These are phyloP conservation scores for Pentalonia nigronervosa DNA, from an alignment of 1,140 invertebrate genomes.

Conservation along the genomic window DNA sequence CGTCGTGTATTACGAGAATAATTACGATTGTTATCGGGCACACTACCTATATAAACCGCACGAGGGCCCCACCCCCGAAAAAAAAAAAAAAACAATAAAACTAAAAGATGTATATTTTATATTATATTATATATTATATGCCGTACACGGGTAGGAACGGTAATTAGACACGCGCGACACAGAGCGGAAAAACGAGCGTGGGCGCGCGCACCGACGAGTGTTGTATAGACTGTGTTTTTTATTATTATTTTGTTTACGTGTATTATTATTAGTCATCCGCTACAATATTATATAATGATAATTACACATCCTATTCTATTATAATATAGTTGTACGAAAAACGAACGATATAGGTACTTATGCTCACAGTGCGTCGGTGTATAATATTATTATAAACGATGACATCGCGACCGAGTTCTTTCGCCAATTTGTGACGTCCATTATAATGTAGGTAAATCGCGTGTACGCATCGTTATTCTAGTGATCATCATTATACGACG, in stretches of 20 bases:
- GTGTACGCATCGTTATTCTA: no score
- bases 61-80: background rate
- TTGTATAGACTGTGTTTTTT: background rate
- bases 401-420: no score
- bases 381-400: no score
- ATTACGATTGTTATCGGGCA: constrained; percentile 30
- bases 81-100: constrained; percentile 31
- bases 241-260: background rate
- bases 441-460: no score
- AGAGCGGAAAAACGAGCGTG: constrained; percentile 25
- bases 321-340: no score
- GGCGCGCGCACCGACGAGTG: background rate
- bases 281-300: no score
- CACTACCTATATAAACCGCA: background rate
- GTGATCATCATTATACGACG: no score
- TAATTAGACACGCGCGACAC: constrained; percentile 26
- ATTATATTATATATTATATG: background rate
- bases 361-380: no score
- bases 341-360: no score
- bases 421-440: no score
- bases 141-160: background rate
- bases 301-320: no score
- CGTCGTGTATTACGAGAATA: background rate
- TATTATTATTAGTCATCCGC: no score
- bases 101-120: background rate